A percentile compares a stretch with the other conserved stretches of the same genome.
These are phyloP conservation scores for Lamprotornis superbus DNA, from an alignment of 2,113 vertebrate species.

Conservation along the genomic window DNA sequence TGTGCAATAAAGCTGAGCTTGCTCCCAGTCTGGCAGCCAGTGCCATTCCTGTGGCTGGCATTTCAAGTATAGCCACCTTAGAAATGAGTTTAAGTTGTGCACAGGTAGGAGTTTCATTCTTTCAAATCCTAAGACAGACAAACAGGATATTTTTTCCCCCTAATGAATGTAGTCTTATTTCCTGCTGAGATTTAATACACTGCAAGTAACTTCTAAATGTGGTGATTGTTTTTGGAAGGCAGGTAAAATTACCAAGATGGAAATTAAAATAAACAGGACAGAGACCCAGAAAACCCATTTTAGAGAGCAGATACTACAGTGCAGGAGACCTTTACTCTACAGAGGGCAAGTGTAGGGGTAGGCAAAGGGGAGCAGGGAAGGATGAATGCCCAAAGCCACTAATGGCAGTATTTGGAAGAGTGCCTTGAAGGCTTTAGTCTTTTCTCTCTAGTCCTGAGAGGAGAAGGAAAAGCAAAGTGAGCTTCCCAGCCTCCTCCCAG, in stretches of 20 bases:
- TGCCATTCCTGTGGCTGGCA: neutral
- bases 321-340: neutral
- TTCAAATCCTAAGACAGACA: neutral
- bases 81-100: neutral
- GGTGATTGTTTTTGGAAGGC: neutral
- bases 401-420: neutral
- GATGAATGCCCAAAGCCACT: neutral
- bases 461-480: neutral
- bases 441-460: neutral
- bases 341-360: neutral
- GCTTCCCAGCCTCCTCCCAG: neutral
- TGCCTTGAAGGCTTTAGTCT: neutral
- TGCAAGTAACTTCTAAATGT: neutral
- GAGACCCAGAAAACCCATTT: neutral
- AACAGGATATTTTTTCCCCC: neutral
- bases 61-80: neutral
- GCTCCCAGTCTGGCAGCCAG: neutral
- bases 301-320: neutral
- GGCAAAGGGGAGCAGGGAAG: neutral
- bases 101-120: neutral
- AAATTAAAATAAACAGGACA: neutral
- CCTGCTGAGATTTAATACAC: neutral
- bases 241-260: neutral
- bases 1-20: neutral
- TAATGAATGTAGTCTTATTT: neutral